phyloP scores from a whole-genome alignment of 2,797 vertebrate genomes.

The Cyprinella venusta region DNA sequence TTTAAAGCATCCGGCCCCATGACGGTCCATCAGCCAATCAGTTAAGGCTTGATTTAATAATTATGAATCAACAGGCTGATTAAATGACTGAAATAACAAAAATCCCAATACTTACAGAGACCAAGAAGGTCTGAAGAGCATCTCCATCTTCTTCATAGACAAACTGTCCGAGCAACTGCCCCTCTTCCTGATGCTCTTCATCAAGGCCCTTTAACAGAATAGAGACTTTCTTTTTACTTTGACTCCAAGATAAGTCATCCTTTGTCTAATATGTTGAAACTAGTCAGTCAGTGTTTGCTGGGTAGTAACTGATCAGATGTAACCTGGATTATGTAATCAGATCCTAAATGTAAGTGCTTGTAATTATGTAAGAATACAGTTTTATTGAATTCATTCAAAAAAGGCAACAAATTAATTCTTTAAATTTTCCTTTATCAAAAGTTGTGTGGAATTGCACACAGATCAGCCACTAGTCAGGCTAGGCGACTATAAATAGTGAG shows the following conservation, averaged over 20 bases:
- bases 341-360: not conserved
- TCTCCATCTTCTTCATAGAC: conserved; percentile 85
- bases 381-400: not conserved
- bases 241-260: too few species aligned
- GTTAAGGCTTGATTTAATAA: not conserved
- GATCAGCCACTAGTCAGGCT: too few species aligned
- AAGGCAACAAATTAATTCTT: not conserved
- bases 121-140: conserved; percentile 83
- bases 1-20: not conserved
- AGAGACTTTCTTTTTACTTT: not conserved
- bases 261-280: not conserved
- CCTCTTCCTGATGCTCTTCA: conserved; percentile 82
- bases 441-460: too few species aligned
- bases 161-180: conserved; percentile 83
- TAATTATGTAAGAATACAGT: not conserved
- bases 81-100: not conserved
- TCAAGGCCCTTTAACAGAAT: conserved; percentile 83
- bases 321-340: not conserved
- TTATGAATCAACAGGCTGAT: not conserved
- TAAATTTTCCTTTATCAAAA: too few species aligned
- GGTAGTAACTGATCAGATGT: not conserved
- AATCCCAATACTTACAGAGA: conserved; percentile 73
- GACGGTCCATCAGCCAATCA: not conserved
- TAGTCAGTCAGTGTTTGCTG: not conserved
- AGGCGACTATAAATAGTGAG: not conserved